Base-by-base conservation (phyloP, 2,113 vertebrate genomes). In the Toxotes jaculatrix region DNA sequence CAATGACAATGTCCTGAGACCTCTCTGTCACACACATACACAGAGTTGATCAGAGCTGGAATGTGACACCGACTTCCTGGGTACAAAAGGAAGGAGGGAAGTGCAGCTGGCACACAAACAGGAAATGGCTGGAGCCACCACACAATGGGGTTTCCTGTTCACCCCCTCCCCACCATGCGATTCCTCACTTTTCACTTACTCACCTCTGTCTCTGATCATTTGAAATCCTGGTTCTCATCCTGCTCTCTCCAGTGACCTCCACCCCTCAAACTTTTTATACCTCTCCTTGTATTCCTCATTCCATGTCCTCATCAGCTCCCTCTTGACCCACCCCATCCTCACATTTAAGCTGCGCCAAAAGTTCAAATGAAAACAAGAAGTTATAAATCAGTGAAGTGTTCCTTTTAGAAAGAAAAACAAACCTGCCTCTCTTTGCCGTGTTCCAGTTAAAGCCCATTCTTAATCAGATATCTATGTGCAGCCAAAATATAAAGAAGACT, bases 81-180 rank as follows among this genome's bases (percentile, higher is more conserved):
- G 93, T 92, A 93, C 88, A 91, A 77, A 87, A 89, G 89, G 89
- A 94, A 94, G 92, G 90, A 95, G 93, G 94, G 93, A 95, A 93
- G 93, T 91, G 53, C 88, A 85, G 89, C 93, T 95, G 94, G 93
- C 94, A 95, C 94, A 94, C 93, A 94, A 95, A 95, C 95, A 95
- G 95, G 95, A 96, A 95, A 92, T 89, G 87, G 87, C 90, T 83
- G 80, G 77, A 90, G 86, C 89, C 86, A 81, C 90, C 86, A 93
- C 92, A 96, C 95, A 96, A 96, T 95, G 91, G 93, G 88, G 89
- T 87, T 92, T 94, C 91, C 94, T 92, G 79, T 51, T 45, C 65
- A 49, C 80, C 85, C 71, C 71, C 77, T 63, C 59, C 86, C 68
- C 59, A 19, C 45, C 16, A 21, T 40, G 11, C 14, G 1, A 72